phyloP scores from a whole-genome alignment of 2,797 vertebrate species.

The Peromyscus aztecus region DNA sequence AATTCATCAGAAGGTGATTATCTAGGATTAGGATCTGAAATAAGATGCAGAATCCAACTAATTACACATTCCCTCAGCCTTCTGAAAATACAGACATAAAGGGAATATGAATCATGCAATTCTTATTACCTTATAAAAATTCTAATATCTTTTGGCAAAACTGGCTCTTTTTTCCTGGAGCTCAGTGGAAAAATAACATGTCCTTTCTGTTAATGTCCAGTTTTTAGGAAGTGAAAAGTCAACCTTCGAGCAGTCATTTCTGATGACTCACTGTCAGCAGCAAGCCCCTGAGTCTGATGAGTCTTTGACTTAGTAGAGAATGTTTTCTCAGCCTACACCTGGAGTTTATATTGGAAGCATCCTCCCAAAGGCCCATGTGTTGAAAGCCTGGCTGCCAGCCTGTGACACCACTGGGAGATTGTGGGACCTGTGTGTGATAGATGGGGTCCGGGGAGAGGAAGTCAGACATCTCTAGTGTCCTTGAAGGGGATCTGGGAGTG shows the following conservation, averaged over 20 bases:
- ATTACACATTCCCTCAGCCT: neutral
- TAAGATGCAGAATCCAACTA: neutral
- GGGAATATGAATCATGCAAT: slow-evolving; percentile 18
- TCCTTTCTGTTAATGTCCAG: slow-evolving; percentile 29
- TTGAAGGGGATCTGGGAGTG: neutral
- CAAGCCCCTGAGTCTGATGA: neutral
- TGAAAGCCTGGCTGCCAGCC: neutral
- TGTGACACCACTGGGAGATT: neutral
- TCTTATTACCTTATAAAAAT: slow-evolving; percentile 51
- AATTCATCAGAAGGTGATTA: slow-evolving; percentile 42
- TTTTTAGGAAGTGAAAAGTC: slow-evolving; percentile 42
- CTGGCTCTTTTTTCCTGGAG: slow-evolving; percentile 15
- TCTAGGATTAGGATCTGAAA: neutral
- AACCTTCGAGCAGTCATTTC: slow-evolving; percentile 6
- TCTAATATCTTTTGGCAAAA: slow-evolving; percentile 14
- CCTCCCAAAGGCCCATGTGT: neutral
- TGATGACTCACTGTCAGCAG: neutral
- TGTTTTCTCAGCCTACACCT: slow-evolving; percentile 41
- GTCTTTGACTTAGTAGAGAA: neutral
- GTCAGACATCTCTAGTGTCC: neutral
- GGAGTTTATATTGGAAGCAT: neutral
- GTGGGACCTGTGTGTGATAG: neutral
- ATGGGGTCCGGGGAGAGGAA: neutral
- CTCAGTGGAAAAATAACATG: slow-evolving; percentile 42
- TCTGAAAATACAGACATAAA: slow-evolving; percentile 44